These are phyloP conservation scores for Theristicus caerulescens DNA, from an alignment of 2,113 vertebrate genomes.

Conservation along the genomic window DNA sequence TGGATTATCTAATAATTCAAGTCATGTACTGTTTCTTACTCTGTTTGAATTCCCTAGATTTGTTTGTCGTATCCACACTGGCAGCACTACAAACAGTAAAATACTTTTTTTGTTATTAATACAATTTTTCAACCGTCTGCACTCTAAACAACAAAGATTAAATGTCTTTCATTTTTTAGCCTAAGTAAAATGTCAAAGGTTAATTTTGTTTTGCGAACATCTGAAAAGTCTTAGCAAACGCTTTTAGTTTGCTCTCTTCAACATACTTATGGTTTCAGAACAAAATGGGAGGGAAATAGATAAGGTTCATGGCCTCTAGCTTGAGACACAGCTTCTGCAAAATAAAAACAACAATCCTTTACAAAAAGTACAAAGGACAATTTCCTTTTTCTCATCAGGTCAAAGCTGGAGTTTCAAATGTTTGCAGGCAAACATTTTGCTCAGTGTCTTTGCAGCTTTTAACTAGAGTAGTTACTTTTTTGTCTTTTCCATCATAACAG, in stretches of 20 bases:
- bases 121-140: conserved; percentile 14
- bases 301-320: not conserved
- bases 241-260: not conserved
- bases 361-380: not conserved
- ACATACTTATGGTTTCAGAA: not conserved
- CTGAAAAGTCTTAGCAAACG: not conserved
- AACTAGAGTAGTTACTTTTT: not conserved
- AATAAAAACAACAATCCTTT: not conserved
- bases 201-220: conserved; percentile 38
- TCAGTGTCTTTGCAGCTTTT: not conserved
- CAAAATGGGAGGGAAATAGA: not conserved
- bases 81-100: conserved; percentile 10
- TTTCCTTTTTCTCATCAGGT: not conserved
- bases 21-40: not conserved
- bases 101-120: conserved; percentile 27
- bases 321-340: not conserved
- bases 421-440: not conserved
- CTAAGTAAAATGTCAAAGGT: conserved; percentile 31
- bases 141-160: conserved; percentile 19
- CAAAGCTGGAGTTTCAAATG: not conserved
- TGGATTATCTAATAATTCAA: conserved; percentile 1
- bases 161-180: not conserved
- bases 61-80: not conserved
- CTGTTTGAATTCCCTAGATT: not conserved
- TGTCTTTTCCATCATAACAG: not conserved